Evolutionary conservation across 2,113 vertebrate genomes (phyloP).

Genomic region (Clarias macrocephalus): DNA sequence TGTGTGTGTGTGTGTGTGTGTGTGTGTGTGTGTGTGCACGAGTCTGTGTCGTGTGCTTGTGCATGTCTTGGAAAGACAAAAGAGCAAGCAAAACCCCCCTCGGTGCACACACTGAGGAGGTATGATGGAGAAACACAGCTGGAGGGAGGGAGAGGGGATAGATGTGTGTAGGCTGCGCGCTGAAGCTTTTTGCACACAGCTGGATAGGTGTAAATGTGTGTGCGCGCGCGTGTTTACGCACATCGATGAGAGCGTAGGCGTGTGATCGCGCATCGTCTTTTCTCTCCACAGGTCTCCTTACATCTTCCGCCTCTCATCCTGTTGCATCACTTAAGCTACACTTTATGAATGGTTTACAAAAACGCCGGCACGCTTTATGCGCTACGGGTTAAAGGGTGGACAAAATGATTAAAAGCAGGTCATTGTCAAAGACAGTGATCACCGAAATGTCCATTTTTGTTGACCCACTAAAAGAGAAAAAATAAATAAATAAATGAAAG

Average conservation of each 20-base stretch:
- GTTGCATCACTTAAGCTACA: background rate
- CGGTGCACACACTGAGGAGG: constrained; percentile 20
- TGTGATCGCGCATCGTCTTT: constrained; percentile 3
- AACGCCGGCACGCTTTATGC: background rate
- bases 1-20: background rate
- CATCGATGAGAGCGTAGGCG: background rate
- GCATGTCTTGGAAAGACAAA: constrained; percentile 22
- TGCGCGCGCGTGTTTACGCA: background rate
- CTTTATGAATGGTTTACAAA: background rate
- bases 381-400: background rate
- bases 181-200: constrained; percentile 47
- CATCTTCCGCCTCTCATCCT: background rate
- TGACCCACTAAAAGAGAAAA: background rate
- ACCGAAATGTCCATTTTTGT: background rate
- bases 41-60: constrained; percentile 5
- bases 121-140: constrained; percentile 22
- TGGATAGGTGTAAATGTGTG: constrained; percentile 30
- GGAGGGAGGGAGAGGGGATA: background rate
- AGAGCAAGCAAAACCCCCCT: constrained; percentile 6
- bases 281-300: background rate
- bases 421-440: background rate
- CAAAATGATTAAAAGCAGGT: background rate
- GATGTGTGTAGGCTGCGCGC: constrained; percentile 29
- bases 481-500: background rate
- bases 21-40: background rate